Percentiles rank a stretch among this genome's conserved stretches.
Conservation (phyloP, 2,113 vertebrate genomes). For the Dicerorhinus sumatrensis region DNA sequence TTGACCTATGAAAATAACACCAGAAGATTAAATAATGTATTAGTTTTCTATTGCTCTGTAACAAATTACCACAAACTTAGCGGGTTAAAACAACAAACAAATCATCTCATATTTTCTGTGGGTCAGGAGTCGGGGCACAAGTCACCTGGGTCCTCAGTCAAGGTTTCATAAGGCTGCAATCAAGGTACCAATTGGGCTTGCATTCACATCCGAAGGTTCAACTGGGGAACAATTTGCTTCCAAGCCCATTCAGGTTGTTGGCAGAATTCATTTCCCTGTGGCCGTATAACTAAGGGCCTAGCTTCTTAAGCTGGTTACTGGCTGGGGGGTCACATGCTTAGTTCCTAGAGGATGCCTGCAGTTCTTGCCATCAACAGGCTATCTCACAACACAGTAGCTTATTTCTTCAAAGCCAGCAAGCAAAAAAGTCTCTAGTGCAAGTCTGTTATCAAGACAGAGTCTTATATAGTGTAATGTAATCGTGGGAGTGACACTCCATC, state of each 20-base stretch:
- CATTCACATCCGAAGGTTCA: neutral
- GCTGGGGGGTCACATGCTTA: neutral
- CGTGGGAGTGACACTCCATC: neutral
- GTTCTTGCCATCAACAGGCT: neutral
- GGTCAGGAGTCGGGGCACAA: neutral
- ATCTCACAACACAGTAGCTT: neutral
- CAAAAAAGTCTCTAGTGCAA: neutral
- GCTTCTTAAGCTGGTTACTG: neutral
- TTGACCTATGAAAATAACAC: slow-evolving; percentile 26
- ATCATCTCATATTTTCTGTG: neutral
- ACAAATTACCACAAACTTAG: neutral
- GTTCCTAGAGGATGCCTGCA: neutral
- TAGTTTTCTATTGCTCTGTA: neutral
- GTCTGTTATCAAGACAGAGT: neutral
- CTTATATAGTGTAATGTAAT: neutral
- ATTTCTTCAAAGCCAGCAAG: neutral
- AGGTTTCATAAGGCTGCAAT: neutral
- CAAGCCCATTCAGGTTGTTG: neutral
- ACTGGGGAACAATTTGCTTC: neutral
- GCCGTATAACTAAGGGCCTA: neutral
- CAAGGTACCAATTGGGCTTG: neutral
- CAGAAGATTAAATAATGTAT: slow-evolving; percentile 29
- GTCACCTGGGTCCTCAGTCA: neutral
- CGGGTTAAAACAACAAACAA: neutral
- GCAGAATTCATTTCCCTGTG: neutral